Percentiles rank a stretch among this genome's conserved stretches.
Conservation (phyloP, 2,888 invertebrate species). For the Calameuta idolon region DNA sequence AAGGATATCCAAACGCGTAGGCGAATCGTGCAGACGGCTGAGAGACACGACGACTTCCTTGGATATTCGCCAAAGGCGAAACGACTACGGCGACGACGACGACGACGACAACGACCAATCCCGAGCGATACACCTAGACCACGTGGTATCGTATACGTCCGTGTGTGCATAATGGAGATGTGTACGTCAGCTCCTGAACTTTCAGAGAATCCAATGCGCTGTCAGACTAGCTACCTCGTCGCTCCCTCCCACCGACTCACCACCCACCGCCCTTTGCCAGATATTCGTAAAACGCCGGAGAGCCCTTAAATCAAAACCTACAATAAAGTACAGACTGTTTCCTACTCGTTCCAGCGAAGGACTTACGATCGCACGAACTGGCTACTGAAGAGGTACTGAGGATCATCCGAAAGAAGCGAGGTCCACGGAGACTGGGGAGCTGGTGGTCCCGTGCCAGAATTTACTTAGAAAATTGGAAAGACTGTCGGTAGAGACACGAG, state of each 20-base stretch:
- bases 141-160: too few species aligned
- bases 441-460: not conserved
- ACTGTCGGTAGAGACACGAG: not conserved
- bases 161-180: too few species aligned
- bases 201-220: not conserved
- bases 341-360: not conserved
- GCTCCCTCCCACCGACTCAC: not conserved
- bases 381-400: too few species aligned
- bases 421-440: not conserved
- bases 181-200: not conserved
- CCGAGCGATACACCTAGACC: too few species aligned
- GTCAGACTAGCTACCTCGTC: not conserved
- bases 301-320: slow-evolving; percentile 31
- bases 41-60: slow-evolving; percentile 14
- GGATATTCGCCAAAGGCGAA: slow-evolving; percentile 35
- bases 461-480: slow-evolving; percentile 4
- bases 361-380: too few species aligned
- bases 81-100: slow-evolving; percentile 7
- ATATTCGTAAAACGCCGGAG: slow-evolving; percentile 15
- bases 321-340: slow-evolving; percentile 24
- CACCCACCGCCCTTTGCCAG: not conserved
- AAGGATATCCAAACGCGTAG: not conserved
- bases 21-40: not conserved
- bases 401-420: too few species aligned
- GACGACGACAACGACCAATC: not conserved